Evolutionary conservation across 2,888 invertebrate species (phyloP).

Genomic region (Pyrgus malvae): DNA sequence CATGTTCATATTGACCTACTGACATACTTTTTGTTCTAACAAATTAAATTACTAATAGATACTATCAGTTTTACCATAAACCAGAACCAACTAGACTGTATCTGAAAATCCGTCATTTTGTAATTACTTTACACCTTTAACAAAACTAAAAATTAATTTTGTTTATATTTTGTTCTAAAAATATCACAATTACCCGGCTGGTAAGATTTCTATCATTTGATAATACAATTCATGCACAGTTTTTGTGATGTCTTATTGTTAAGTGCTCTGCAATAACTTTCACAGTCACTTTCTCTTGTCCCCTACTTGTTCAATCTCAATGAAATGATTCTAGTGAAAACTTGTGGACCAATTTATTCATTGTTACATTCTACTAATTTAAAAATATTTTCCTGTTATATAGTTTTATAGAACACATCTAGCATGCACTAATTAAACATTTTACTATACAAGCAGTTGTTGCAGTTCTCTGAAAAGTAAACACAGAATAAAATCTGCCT

Average conservation of each 20-base stretch:
- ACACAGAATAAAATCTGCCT: no score
- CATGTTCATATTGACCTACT: slow-evolving; percentile 27
- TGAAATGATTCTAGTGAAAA: slow-evolving; percentile 26
- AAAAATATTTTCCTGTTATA: no score
- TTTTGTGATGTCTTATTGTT: slow-evolving; percentile 21
- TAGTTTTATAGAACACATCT: no score
- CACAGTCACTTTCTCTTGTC: slow-evolving; percentile 36
- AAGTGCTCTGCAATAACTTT: slow-evolving; percentile 30
- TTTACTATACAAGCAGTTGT: no score
- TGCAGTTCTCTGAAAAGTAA: no score
- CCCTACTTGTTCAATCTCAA: slow-evolving; percentile 26
- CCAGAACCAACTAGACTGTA: slow-evolving; percentile 14
- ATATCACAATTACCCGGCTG: not conserved
- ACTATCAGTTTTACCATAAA: no score
- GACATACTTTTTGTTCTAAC: slow-evolving; percentile 25
- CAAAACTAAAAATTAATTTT: no score
- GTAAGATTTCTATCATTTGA: slow-evolving; percentile 11
- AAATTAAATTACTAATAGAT: no score
- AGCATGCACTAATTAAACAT: no score
- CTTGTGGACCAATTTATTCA: not conserved
- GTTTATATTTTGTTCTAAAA: not conserved
- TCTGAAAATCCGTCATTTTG: no score
- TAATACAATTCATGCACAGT: slow-evolving; percentile 2
- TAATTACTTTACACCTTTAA: no score
- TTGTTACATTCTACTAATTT: no score